Base-by-base conservation (phyloP, 2,797 vertebrate genomes). In the Anniella stebbinsi region DNA sequence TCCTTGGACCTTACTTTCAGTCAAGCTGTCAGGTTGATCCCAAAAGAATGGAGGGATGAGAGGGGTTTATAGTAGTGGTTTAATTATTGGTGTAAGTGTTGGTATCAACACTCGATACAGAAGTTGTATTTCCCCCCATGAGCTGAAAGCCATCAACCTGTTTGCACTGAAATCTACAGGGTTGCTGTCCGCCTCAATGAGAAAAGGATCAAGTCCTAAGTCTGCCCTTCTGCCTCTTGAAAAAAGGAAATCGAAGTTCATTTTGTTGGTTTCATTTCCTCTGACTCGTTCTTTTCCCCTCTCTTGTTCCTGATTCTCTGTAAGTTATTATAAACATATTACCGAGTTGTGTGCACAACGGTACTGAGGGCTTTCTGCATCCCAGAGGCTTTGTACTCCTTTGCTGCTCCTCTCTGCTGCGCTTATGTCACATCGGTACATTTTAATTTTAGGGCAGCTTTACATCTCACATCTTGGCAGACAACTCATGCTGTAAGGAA, bases 181-280 rank as follows among this genome's bases (percentile, higher is more conserved):
- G 4, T 94, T 93, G 45, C 88, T 82, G 38, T n/a, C 81, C 36
- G 33, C 51, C 80, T 94, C 75, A 72, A 86, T 48, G 92, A 89
- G 5, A 89, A 73, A 80, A 91, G 91, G 91, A 92, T 87, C 91
- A 91, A 86, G 86, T 87, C 90, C 90, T 92, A 94, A 80, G 87
- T 93, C 87, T 95, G 93, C 88, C 80, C 67, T 86, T 93, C 76
- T 90, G 51, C 78, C 28, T 84, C 66, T 88, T 93, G 84, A 88
- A 93, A 91, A 90, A 45, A 86, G 93, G 95, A 96, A 96, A 92
- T 76, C 76, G 85, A 93, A 94, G 86, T 48, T 87, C 1, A 1
- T 66, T 84, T 92, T 92, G 83, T 51, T 63, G 94, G 93, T 95
- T 95, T 96, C 91, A 93, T 95, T 96, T 96, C 92, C 93, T 87